Evolutionary conservation across 2,113 vertebrate species (phyloP).

Genomic region (Thalassoma bifasciatum): DNA sequence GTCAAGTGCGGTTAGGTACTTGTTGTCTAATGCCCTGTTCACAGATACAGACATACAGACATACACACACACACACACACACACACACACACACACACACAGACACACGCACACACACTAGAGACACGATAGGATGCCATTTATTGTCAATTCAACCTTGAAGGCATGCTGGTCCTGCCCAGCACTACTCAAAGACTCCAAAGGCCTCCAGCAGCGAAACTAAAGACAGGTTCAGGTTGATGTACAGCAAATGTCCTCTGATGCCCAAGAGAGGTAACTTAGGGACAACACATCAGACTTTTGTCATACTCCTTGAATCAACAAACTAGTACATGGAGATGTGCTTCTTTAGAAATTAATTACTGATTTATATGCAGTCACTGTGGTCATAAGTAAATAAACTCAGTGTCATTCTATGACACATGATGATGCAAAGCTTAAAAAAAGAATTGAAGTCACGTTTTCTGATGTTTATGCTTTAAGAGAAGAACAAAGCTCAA

Average conservation of each 20-base stretch:
- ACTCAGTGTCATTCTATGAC: neutral
- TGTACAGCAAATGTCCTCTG: neutral
- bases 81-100: too few species aligned
- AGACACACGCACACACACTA: too few species aligned
- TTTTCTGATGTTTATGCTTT: too few species aligned
- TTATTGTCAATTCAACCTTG: slow-evolving; percentile 18
- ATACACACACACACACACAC: too few species aligned
- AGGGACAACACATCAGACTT: neutral
- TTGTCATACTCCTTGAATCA: neutral
- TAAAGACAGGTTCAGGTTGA: neutral
- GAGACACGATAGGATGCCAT: neutral
- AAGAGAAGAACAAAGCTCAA: too few species aligned
- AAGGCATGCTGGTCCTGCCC: neutral
- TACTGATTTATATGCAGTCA: too few species aligned
- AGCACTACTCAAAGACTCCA: neutral
- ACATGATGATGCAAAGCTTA: too few species aligned
- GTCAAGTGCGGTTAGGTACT: neutral
- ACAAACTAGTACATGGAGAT: neutral
- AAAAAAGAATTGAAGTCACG: too few species aligned
- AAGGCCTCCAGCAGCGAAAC: slow-evolving; percentile 3
- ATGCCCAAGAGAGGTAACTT: neutral
- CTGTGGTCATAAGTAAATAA: neutral
- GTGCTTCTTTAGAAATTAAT: neutral
- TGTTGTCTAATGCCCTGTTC: neutral
- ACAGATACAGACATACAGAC: neutral